Evolutionary conservation across 1,140 invertebrate genomes (phyloP).

Genomic region (Drosophila mauritiana): DNA sequence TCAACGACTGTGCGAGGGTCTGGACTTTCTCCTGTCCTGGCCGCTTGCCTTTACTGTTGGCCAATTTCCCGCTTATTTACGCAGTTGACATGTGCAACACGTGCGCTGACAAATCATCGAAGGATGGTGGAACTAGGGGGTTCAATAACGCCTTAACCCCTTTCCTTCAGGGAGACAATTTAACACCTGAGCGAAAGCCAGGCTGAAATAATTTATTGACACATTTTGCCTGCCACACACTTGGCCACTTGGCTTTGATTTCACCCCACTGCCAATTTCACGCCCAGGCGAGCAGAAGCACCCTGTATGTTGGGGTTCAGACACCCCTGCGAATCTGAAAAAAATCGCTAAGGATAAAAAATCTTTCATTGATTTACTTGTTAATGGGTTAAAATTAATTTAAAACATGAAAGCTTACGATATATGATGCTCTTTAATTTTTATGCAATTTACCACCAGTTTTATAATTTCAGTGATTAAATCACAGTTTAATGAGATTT

Average conservation of each 20-base stretch:
- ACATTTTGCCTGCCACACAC: slow-evolving; percentile 54
- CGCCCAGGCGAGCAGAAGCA: slow-evolving; percentile 57
- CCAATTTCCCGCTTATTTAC: slow-evolving; percentile 76
- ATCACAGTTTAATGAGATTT: too few relatives aligned
- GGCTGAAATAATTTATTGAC: slow-evolving; percentile 73
- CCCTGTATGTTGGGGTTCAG: slow-evolving; percentile 47
- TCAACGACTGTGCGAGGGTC: slow-evolving; percentile 34
- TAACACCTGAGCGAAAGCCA: slow-evolving; percentile 64
- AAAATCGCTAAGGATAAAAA: not conserved
- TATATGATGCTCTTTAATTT: too few relatives aligned
- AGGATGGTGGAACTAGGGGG: not conserved
- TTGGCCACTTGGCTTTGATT: slow-evolving; percentile 62
- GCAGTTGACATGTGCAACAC: slow-evolving; percentile 74
- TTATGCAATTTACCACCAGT: too few relatives aligned
- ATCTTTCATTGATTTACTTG: too few relatives aligned
- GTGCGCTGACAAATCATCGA: slow-evolving; percentile 69
- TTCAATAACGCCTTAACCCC: slow-evolving; percentile 45
- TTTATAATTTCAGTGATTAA: too few relatives aligned
- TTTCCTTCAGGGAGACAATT: slow-evolving; percentile 58
- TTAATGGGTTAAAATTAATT: not conserved
- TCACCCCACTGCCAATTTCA: slow-evolving; percentile 56
- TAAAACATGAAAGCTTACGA: not conserved
- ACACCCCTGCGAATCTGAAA: slow-evolving; percentile 4
- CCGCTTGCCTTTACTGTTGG: slow-evolving; percentile 23
- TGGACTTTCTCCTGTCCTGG: slow-evolving; percentile 17